These are phyloP conservation scores for Perizoma affinitatum DNA, from an alignment of 2,888 invertebrate species.

Conservation along the genomic window DNA sequence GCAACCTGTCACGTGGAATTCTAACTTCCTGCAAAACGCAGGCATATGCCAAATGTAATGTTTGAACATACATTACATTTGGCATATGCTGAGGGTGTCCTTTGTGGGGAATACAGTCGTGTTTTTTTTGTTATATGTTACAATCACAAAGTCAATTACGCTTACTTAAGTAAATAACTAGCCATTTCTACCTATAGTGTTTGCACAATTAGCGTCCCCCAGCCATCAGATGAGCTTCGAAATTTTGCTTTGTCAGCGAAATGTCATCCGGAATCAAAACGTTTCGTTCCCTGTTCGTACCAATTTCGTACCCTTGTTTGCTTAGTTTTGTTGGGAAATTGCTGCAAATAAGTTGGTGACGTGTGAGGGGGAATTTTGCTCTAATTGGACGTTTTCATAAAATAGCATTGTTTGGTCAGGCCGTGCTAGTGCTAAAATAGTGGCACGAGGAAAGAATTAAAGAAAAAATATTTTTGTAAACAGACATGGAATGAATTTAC, in stretches of 20 bases:
- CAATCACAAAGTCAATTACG: conserved; percentile 23
- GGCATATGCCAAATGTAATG: too few species aligned
- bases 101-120: too few species aligned
- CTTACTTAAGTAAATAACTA: conserved; percentile 37
- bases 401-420: conserved; percentile 32
- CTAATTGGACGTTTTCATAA: conserved; percentile 43
- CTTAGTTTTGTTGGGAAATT: conserved; percentile 44
- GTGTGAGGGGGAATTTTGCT: conserved; percentile 39
- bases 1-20: too few species aligned
- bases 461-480: too few species aligned
- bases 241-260: conserved; percentile 51
- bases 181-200: conserved; percentile 42
- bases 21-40: too few species aligned
- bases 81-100: too few species aligned
- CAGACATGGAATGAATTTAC: too few species aligned
- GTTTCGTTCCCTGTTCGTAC: conserved; percentile 31
- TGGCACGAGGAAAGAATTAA: background rate
- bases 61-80: too few species aligned
- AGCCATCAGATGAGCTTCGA: conserved; percentile 37
- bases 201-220: conserved; percentile 59
- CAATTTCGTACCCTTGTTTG: conserved; percentile 42
- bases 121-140: too few species aligned
- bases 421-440: conserved; percentile 1
- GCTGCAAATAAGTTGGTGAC: conserved; percentile 39
- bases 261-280: conserved; percentile 50